Evolutionary conservation across 2,113 vertebrate species (phyloP).

Genomic region (Cheirogaleus medius): DNA sequence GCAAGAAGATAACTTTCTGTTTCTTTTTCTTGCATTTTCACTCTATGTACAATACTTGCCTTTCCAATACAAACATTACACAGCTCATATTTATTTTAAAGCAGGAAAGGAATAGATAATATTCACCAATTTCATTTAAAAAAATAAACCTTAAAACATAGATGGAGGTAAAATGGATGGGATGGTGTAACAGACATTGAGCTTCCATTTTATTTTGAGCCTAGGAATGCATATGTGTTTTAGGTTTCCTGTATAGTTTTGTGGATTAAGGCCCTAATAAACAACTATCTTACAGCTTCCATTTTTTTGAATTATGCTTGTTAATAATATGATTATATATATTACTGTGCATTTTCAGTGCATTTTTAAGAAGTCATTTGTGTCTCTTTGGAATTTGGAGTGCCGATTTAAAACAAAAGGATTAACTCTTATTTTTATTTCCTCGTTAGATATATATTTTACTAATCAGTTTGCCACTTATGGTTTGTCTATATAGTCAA

Average conservation of each 20-base stretch:
- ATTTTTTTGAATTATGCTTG: neutral
- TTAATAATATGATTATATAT: neutral
- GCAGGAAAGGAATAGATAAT: neutral
- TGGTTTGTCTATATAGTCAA: neutral
- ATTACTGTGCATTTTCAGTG: neutral
- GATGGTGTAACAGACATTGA: neutral
- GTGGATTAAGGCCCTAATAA: no score
- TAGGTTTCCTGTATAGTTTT: neutral
- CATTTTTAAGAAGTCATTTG: neutral
- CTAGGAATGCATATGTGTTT: neutral
- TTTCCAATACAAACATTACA: neutral
- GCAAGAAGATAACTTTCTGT: neutral
- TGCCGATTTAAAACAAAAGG: slow-evolving; percentile 29
- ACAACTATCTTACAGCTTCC: neutral
- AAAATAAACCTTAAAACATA: neutral
- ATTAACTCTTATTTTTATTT: neutral
- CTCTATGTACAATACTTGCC: neutral
- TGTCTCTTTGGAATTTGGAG: neutral
- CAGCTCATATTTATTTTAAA: neutral
- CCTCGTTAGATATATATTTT: neutral
- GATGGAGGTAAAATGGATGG: neutral
- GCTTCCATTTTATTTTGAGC: neutral
- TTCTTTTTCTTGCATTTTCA: slow-evolving; percentile 13
- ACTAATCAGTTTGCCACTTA: neutral
- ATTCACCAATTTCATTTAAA: neutral